Percentiles rank a stretch among this genome's conserved stretches.
These are phyloP conservation scores for Cercopithecus mona DNA, from an alignment of 2,113 vertebrate species.

Conservation along the genomic window DNA sequence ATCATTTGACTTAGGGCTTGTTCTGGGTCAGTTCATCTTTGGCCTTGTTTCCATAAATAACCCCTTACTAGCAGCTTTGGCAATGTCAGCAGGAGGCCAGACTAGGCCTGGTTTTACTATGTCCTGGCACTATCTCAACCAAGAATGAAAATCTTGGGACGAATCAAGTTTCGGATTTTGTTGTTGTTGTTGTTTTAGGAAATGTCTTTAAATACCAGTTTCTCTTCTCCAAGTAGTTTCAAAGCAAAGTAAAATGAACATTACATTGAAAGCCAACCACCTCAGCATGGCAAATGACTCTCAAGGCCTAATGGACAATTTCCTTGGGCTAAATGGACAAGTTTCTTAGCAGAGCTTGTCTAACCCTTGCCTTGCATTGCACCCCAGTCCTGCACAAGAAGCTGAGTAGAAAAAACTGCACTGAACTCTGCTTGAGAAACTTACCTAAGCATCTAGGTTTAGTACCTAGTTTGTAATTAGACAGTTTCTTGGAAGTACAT, in stretches of 20 bases:
- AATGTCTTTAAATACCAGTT: neutral
- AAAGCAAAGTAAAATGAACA: conserved; percentile 28
- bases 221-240: neutral
- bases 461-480: conserved; percentile 56
- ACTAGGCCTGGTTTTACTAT: conserved; percentile 61
- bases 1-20: neutral
- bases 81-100: conserved; percentile 58
- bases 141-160: neutral
- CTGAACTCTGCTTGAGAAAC: conserved; percentile 33
- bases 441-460: conserved; percentile 55
- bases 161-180: neutral
- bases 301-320: neutral
- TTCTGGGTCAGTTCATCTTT: conserved; percentile 67
- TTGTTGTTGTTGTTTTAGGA: conserved; percentile 16
- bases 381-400: neutral
- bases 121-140: conserved; percentile 59
- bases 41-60: conserved; percentile 77
- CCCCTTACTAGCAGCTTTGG: conserved; percentile 2
- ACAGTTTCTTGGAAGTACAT: conserved; percentile 68
- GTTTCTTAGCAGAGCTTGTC: neutral
- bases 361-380: neutral
- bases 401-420: neutral
- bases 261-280: neutral
- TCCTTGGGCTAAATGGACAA: neutral
- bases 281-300: neutral